A percentile compares a stretch with the other conserved stretches of the same genome.
Conservation (phyloP, 2,888 invertebrate genomes). For the Pasiphila rectangulata region DNA sequence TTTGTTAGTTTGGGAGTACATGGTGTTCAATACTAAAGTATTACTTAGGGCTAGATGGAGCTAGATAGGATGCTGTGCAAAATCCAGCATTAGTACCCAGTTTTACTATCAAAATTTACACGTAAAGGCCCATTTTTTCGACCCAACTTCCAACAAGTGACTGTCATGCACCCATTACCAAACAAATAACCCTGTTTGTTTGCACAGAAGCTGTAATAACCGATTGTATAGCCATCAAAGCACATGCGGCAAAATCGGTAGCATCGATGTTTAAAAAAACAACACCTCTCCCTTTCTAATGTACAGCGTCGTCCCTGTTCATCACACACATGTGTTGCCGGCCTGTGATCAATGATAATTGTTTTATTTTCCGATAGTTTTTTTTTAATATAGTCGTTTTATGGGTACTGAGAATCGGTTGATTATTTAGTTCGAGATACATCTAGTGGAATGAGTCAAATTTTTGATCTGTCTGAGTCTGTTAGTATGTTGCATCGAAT, state of each 20-base stretch:
- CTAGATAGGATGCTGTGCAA: too few relatives aligned
- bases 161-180: too few relatives aligned
- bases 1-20: too few relatives aligned
- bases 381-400: constrained; percentile 33
- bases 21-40: too few relatives aligned
- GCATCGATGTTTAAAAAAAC: constrained; percentile 46
- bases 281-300: constrained; percentile 40
- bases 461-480: too few relatives aligned
- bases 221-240: constrained; percentile 52
- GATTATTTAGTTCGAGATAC: not conserved
- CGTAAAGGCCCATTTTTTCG: too few relatives aligned
- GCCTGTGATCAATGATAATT: constrained; percentile 65
- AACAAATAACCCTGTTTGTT: constrained; percentile 24
- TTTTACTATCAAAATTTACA: too few relatives aligned
- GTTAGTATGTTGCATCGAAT: too few relatives aligned
- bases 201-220: constrained; percentile 32
- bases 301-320: constrained; percentile 47
- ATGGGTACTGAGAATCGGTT: constrained; percentile 37
- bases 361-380: constrained; percentile 52
- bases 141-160: too few relatives aligned
- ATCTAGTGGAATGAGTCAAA: too few relatives aligned
- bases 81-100: too few relatives aligned
- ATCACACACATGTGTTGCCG: constrained; percentile 62
- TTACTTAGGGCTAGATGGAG: too few relatives aligned
- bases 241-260: constrained; percentile 70